Conservation (phyloP, 1,140 invertebrate genomes). For the Nautilus pompilius region DNA sequence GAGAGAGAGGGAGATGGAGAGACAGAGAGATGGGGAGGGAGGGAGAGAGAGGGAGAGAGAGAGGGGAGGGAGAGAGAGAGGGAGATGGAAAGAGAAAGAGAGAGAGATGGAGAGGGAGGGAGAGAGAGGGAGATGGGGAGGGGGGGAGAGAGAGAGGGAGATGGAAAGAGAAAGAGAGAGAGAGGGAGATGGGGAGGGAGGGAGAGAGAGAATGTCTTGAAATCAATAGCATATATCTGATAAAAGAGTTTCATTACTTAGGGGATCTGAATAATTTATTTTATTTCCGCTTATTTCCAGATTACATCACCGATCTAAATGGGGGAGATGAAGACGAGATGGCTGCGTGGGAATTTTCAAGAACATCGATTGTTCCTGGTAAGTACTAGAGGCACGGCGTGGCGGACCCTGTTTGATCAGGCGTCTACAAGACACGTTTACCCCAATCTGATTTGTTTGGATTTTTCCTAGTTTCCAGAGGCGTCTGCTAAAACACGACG, state of each 20-base stretch:
- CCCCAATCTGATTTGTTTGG: too few species aligned
- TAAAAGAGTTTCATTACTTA: neutral
- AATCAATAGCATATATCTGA: neutral
- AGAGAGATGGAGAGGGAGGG: neutral
- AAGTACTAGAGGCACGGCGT: too few species aligned
- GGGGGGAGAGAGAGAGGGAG: neutral
- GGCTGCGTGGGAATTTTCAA: constrained; percentile 13
- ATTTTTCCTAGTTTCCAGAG: too few species aligned
- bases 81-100: too few species aligned
- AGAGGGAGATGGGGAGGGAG: neutral
- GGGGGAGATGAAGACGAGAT: constrained; percentile 10
- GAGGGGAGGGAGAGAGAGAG: too few species aligned
- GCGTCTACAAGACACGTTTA: too few species aligned
- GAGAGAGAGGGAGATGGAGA: too few species aligned
- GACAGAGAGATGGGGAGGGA: too few species aligned
- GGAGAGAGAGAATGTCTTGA: neutral
- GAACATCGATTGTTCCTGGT: constrained; percentile 9
- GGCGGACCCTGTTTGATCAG: too few species aligned
- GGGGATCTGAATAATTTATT: neutral
- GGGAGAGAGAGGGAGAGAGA: too few species aligned
- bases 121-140: neutral
- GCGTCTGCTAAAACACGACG: too few species aligned
- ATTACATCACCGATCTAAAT: constrained; percentile 30
- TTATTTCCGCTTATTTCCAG: constrained; percentile 9
- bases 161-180: neutral